phyloP scores from a whole-genome alignment of 1,140 invertebrate species.

The Tenebrio molitor region DNA sequence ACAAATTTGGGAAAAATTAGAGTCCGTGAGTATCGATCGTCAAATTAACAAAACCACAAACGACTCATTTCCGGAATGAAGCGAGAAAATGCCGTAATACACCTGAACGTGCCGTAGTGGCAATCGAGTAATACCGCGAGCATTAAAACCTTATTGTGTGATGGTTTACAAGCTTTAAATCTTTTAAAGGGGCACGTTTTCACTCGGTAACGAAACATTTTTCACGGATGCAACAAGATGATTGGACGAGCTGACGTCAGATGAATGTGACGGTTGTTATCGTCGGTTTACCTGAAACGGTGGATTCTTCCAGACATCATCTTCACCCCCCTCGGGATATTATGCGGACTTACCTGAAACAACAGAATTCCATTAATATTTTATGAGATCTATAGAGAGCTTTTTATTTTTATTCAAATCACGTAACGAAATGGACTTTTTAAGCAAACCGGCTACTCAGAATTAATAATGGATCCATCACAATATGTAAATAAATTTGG shows the following conservation, averaged over 20 bases:
- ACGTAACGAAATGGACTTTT: conserved; percentile 45
- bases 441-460: conserved; percentile 42
- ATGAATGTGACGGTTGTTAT: no score
- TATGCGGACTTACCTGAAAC: conserved; percentile 52
- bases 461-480: conserved; percentile 46
- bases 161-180: conserved; percentile 11
- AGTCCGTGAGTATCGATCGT: no score
- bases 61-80: conserved; percentile 19
- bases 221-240: no score
- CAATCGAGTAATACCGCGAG: neutral
- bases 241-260: no score
- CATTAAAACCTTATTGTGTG: neutral
- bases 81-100: conserved; percentile 3
- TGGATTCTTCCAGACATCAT: conserved; percentile 20
- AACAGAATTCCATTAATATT: conserved; percentile 54
- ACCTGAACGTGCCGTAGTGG: neutral
- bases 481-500: conserved; percentile 47
- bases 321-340: conserved; percentile 40
- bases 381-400: conserved; percentile 50
- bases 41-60: conserved; percentile 1
- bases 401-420: conserved; percentile 53
- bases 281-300: conserved; percentile 16
- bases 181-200: conserved; percentile 3
- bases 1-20: no score
- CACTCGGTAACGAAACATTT: neutral